Base-by-base conservation (phyloP, 2,888 invertebrate genomes). In the Leptodirus hochenwartii region DNA sequence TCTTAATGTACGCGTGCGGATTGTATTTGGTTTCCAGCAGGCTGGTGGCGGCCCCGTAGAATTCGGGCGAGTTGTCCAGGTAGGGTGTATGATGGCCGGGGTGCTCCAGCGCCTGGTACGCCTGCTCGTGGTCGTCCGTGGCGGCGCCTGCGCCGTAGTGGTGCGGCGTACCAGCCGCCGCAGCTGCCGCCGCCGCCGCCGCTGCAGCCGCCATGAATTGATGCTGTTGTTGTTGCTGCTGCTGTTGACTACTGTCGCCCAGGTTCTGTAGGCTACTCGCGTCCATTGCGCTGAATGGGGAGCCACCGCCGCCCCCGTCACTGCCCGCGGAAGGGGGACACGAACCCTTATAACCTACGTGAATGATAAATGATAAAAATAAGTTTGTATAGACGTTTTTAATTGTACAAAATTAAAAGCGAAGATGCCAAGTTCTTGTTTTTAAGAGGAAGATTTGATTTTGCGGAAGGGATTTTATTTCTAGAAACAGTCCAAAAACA, bases 41-140 rank as follows among this genome's bases (percentile, higher is more conserved):
- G 39, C 55, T 59, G 40, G 55, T 58, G 43, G 71, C 66, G 42
- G 73, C 65, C 53, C 81, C 81, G 56, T 80, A 79, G 55, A 80
- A 72, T 4, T 69, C 66, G 26, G 70, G 76, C 25, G 69, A 36
- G 57, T 59, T 72, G 53, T 71, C 80, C 54, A 65, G 63, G 57
- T 70, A 71, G 28, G 66, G 61, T 37, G 61, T 52, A 39, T 67
- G 63, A 35, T 64, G 62, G 37, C 64, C 62, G 31, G 55, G 56
- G 32, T 57, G 54, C 32, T 64, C 58, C 35, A 64, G 45, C 31
- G 61, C 56, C 40, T 65, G 66, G 46, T 65, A 66, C 39, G 70
- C 58, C 35, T 62, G 60, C 38, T 69, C 69, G 39, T 73, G 67
- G 35, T 61, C n/a, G n/a, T n/a, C n/a, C n/a, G n/a, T n/a, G n/a